These are phyloP conservation scores for Pocillopora meandrina DNA, from an alignment of 92 coral and sea anemone species.

Conservation along the genomic window DNA sequence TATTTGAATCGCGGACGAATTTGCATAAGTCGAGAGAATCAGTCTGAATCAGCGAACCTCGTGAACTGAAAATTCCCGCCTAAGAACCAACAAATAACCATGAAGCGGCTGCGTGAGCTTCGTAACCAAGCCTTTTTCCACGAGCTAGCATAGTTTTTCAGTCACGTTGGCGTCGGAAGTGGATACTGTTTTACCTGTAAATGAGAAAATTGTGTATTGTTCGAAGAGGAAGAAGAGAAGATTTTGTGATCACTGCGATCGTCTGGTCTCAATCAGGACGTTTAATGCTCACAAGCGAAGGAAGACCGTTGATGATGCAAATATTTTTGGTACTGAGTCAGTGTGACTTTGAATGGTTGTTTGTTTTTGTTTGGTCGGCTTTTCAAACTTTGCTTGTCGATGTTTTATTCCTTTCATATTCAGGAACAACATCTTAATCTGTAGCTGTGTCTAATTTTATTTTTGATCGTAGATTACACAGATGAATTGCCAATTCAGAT, in stretches of 20 bases:
- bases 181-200: background rate
- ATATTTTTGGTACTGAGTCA: too few relatives aligned
- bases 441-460: background rate
- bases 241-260: conserved; percentile 12
- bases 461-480: background rate
- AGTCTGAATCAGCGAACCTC: background rate
- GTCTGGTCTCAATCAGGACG: conserved; percentile 16
- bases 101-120: conserved; percentile 6
- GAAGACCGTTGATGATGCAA: background rate
- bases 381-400: background rate
- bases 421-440: background rate
- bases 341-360: background rate
- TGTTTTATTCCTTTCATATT: background rate
- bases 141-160: background rate
- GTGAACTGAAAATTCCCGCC: conserved; percentile 5
- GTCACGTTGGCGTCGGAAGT: background rate
- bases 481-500: conserved; percentile 5
- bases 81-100: background rate
- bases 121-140: conserved; percentile 10
- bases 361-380: background rate
- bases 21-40: too few relatives aligned
- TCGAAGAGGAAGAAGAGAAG: conserved; percentile 7
- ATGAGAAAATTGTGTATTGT: background rate
- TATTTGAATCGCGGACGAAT: background rate
- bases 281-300: conserved; percentile 5